A percentile compares a stretch with the other conserved stretches of the same genome.
Evolutionary conservation across 1,140 invertebrate species (phyloP).

Genomic region (Meloidogyne floridensis): DNA sequence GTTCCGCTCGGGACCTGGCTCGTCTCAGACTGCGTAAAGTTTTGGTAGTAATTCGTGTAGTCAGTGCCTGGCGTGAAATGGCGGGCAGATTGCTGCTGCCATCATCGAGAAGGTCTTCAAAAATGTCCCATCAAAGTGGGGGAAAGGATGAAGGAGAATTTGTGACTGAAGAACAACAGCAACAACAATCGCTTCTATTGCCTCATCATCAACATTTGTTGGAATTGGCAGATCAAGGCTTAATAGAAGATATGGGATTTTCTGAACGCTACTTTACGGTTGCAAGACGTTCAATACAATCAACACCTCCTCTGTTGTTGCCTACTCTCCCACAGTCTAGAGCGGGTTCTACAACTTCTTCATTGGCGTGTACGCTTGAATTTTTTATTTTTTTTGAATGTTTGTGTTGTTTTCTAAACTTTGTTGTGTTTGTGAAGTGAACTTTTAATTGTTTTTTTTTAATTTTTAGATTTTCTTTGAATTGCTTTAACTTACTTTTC

Average conservation of each 20-base stretch:
- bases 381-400: background rate
- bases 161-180: background rate
- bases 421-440: background rate
- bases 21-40: slow-evolving; percentile 61
- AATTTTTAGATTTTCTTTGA: background rate
- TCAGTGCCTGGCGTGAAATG: slow-evolving; percentile 52
- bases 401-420: background rate
- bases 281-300: slow-evolving; percentile 8
- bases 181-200: background rate
- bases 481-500: background rate
- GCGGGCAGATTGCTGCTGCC: slow-evolving; percentile 43
- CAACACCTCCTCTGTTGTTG: slow-evolving; percentile 21
- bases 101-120: slow-evolving; percentile 31
- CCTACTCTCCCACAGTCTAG: slow-evolving; percentile 13
- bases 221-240: slow-evolving; percentile 13
- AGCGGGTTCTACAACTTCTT: slow-evolving; percentile 8
- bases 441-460: background rate
- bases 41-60: slow-evolving; percentile 58
- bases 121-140: slow-evolving; percentile 20
- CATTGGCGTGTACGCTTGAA: slow-evolving; percentile 16
- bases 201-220: slow-evolving; percentile 2
- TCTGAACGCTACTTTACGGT: background rate
- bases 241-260: background rate
- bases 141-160: background rate
- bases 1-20: slow-evolving; percentile 40